Base-by-base conservation (phyloP, 2,113 vertebrate species). In the Seriola aureovittata region DNA sequence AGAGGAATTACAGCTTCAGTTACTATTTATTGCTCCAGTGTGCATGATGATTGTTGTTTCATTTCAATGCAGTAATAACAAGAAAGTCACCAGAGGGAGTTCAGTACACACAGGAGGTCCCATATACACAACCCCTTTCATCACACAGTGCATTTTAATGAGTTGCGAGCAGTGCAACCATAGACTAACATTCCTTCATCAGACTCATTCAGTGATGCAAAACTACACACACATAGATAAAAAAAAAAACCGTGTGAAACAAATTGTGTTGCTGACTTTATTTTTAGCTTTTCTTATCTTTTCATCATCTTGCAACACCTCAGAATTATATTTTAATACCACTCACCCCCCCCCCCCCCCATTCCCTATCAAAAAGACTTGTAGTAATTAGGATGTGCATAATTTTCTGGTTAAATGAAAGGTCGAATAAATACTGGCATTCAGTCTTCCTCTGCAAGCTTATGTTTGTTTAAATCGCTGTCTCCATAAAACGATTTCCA, bases 1-100 rank as follows among this genome's bases (percentile, higher is more conserved):
- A 40, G n/a, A 73, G 40, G 78, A 29, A 66, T 29, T 50, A 66
- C 78, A 80, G 40, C 6, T 29, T 23, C 17, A 42, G 11, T 16
- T 34, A 34, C 9, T 23, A 34, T 50, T 36, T 52, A 44, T 8
- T 29, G 13, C 40, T 42, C 48, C 44, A 14, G 4, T 32, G 46
- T 4, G 16, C 0, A 4, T 6, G 50, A 2, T 52, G 50, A 52
- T 8, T 52, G 19, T 48, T 14, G 13, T 52, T 52, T 21, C 50
- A 52, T 52, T 52, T n/a, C 3, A n/a, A n/a, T n/a, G 2, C 19
- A 9, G 19, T 3, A 52, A 52, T 19, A 6, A 50, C 48, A 19
- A 46, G 44, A 46, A 46, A 13, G 44, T 46, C 14, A 46, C 42
- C 14, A 19, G 17, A 50, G 48, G 48, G 5, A 19, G 4, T 19